Conservation (phyloP, 2,113 vertebrate species). For the Tiliqua scincoides region DNA sequence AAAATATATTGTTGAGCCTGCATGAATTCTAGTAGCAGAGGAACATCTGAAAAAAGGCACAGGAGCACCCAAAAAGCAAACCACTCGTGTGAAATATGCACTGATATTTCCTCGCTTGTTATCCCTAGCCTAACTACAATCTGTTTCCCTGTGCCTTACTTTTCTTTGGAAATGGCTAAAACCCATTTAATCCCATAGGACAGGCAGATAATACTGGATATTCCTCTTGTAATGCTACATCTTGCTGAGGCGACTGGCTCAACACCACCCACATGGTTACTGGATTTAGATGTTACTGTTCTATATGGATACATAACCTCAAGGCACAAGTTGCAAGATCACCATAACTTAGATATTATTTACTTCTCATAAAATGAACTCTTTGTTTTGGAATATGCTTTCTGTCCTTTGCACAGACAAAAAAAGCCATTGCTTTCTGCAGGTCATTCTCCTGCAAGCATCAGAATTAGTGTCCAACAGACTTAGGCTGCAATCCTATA, state of each 20-base stretch:
- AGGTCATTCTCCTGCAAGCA: not conserved
- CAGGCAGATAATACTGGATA: not conserved
- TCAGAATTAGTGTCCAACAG: not conserved
- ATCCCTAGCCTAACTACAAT: not conserved
- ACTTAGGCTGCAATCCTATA: too few relatives aligned
- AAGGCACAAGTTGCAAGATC: not conserved
- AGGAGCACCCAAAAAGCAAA: not conserved
- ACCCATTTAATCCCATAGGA: not conserved
- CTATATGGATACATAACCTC: too few relatives aligned
- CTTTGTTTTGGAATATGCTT: not conserved
- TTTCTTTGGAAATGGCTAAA: not conserved
- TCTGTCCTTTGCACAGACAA: not conserved
- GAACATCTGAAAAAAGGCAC: not conserved
- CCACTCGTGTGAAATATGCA: not conserved
- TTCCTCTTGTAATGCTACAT: not conserved
- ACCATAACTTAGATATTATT: not conserved
- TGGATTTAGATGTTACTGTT: not conserved
- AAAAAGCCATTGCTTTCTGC: not conserved
- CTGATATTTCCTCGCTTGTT: not conserved
- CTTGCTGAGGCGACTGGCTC: too few relatives aligned
- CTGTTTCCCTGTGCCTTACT: not conserved
- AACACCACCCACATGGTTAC: not conserved
- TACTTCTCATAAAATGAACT: not conserved
- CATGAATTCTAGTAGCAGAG: not conserved
- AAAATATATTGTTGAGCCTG: not conserved